phyloP scores from a whole-genome alignment of 2,888 invertebrate genomes.

The Argynnis bischoffii region DNA sequence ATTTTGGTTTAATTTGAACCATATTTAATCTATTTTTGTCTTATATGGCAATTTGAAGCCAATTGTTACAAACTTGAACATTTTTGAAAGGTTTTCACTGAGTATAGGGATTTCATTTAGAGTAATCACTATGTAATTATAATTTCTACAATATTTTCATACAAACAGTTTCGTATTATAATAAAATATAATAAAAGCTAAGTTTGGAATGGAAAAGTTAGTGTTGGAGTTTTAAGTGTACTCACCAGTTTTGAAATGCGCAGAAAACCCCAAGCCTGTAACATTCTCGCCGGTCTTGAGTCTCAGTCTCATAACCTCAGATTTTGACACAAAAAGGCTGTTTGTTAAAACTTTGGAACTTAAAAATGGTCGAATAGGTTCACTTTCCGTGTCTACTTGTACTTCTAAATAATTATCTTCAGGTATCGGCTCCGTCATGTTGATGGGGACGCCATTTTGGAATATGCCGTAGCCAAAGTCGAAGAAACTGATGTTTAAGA shows the following conservation, averaged over 20 bases:
- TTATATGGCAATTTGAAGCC: too few relatives aligned
- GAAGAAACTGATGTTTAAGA: constrained; percentile 85
- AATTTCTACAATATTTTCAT: too few relatives aligned
- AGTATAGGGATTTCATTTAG: too few relatives aligned
- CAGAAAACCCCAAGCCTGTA: constrained; percentile 85
- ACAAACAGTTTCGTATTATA: too few relatives aligned
- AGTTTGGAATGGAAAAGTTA: not conserved
- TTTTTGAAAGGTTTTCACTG: too few relatives aligned
- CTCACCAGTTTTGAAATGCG: constrained; percentile 85
- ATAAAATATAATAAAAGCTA: not conserved
- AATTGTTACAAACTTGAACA: too few relatives aligned
- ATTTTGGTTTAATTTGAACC: too few relatives aligned
- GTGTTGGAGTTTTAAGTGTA: not conserved
- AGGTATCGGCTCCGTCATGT: constrained; percentile 55
- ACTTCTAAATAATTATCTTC: constrained; percentile 78
- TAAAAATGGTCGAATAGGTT: constrained; percentile 82
- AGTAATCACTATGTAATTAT: too few relatives aligned
- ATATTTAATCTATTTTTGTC: too few relatives aligned
- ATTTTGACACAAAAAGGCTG: constrained; percentile 85
- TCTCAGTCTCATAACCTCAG: constrained; percentile 84
- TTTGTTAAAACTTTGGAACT: constrained; percentile 82
- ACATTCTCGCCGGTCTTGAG: constrained; percentile 85
- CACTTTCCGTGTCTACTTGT: constrained; percentile 80
- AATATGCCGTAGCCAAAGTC: constrained; percentile 78
- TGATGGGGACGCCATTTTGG: constrained; percentile 65